These are phyloP conservation scores for Amblyjoppa fuscipennis DNA, from an alignment of 2,888 invertebrate species.

Conservation along the genomic window DNA sequence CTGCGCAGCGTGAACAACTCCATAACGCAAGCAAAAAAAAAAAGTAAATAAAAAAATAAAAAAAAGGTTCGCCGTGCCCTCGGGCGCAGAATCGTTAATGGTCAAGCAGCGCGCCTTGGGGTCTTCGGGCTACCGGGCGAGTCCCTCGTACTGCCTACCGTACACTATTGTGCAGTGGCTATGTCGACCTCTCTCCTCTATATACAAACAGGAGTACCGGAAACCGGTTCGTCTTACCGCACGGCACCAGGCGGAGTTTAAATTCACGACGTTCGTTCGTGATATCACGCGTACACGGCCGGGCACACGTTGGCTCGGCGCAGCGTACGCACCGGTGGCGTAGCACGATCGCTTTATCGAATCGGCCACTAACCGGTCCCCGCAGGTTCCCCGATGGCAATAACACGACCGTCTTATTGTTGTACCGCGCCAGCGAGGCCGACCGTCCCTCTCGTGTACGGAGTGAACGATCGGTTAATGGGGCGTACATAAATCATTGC, in stretches of 20 bases:
- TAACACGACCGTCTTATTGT: constrained; percentile 20
- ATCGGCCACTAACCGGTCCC: constrained; percentile 33
- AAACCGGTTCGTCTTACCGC: constrained; percentile 29
- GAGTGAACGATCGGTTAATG: not conserved
- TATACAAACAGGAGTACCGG: constrained; percentile 8
- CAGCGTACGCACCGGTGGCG: too few relatives aligned
- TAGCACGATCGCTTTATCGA: constrained; percentile 39
- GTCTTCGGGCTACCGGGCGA: not conserved
- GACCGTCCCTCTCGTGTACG: not conserved
- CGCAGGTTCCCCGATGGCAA: constrained; percentile 9
- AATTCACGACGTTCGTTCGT: constrained; percentile 1
- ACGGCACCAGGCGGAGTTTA: constrained; percentile 6
- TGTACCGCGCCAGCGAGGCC: not conserved
- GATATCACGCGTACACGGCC: constrained; percentile 11
- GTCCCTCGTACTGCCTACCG: not conserved
- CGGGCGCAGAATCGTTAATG: not conserved
- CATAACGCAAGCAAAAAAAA: too few relatives aligned
- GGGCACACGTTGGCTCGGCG: not conserved
- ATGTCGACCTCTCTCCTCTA: not conserved
- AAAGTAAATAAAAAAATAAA: not conserved
- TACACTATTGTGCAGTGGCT: not conserved
- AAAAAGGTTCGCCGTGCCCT: not conserved
- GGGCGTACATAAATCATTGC: too few relatives aligned
- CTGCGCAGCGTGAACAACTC: too few relatives aligned
- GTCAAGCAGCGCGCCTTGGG: not conserved